Conservation (phyloP, 2,888 invertebrate species). For the Teleogryllus oceanicus region DNA sequence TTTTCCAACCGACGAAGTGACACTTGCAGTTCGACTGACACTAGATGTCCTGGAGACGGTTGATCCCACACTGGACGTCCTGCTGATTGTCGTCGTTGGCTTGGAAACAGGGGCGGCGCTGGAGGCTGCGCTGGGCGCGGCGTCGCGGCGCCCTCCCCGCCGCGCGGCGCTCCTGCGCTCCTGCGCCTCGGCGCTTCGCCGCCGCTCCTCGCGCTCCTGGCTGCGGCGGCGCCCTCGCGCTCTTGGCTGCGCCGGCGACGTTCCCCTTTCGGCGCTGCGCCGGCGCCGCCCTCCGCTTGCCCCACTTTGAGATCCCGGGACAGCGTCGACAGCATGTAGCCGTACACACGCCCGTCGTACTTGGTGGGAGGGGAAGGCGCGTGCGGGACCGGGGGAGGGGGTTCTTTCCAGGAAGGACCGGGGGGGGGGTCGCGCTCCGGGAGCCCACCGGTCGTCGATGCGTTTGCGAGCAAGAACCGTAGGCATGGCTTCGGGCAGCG, state of each 20-base stretch:
- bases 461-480: constrained; percentile 21
- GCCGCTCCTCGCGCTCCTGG: background rate
- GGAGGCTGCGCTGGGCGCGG: background rate
- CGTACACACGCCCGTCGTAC: constrained; percentile 37
- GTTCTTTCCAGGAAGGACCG: background rate
- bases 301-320: constrained; percentile 56
- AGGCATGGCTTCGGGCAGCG: background rate
- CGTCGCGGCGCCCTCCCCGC: background rate
- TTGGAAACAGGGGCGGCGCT: background rate
- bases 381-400: background rate
- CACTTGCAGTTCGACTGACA: background rate
- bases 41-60: background rate
- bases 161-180: background rate
- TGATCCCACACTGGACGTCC: constrained; percentile 1
- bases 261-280: background rate
- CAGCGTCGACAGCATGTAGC: constrained; percentile 60
- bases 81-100: background rate
- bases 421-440: background rate
- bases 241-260: constrained; percentile 22
- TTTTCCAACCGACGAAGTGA: background rate
- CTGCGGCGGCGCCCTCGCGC: background rate
- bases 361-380: background rate
- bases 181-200: no score
- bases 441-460: constrained; percentile 35
- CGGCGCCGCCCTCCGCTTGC: constrained; percentile 35